phyloP scores from a whole-genome alignment of 2,797 vertebrate species.

The Tapirus indicus region DNA sequence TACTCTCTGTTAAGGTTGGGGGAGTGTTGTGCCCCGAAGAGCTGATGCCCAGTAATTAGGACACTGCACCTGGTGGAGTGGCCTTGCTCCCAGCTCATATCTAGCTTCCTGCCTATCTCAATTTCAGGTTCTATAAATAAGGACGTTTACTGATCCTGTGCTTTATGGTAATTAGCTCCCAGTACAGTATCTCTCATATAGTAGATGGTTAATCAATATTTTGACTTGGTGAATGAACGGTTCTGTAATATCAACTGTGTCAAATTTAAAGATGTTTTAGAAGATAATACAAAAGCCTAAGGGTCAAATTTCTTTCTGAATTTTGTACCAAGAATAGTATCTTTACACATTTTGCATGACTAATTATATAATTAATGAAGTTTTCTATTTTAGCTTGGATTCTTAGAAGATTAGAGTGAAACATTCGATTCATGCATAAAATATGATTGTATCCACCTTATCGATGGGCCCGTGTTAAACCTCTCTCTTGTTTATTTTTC shows the following conservation, averaged over 20 bases:
- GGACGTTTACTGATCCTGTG: neutral
- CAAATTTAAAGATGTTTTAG: neutral
- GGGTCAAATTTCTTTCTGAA: neutral
- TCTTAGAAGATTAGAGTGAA: neutral
- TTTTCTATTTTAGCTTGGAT: neutral
- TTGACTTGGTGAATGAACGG: neutral
- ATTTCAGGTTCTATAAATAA: conserved; percentile 40
- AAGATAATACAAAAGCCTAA: neutral
- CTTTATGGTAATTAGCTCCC: neutral
- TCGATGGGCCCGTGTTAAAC: neutral
- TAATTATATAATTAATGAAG: neutral
- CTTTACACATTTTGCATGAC: neutral
- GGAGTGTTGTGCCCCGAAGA: no score
- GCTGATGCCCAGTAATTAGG: no score
- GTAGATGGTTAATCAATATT: neutral
- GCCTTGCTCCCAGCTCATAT: no score
- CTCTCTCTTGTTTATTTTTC: neutral
- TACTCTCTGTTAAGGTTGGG: no score
- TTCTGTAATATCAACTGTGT: neutral
- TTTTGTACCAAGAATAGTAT: neutral
- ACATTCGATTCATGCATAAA: neutral
- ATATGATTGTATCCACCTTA: neutral
- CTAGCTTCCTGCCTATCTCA: no score
- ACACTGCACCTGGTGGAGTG: no score
- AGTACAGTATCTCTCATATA: neutral